Evolutionary conservation across 2,113 vertebrate genomes (phyloP).

Genomic region (Rhineura floridana): DNA sequence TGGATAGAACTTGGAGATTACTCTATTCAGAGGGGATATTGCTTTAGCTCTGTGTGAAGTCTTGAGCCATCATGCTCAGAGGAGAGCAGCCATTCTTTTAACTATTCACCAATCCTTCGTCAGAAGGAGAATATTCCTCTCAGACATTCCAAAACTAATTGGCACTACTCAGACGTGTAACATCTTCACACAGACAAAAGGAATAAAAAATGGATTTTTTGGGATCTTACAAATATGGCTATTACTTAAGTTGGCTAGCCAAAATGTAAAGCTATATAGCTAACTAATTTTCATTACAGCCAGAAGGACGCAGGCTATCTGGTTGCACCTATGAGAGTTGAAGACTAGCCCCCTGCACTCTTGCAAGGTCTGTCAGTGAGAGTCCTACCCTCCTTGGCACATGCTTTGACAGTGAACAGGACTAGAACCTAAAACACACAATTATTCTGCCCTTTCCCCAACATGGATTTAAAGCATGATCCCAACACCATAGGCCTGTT

Average conservation of each 20-base stretch:
- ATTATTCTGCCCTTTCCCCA: too few relatives aligned
- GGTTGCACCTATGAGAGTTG: not conserved
- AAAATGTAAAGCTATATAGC: not conserved
- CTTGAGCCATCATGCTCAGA: not conserved
- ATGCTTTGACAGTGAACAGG: not conserved
- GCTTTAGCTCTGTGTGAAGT: not conserved
- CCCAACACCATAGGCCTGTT: not conserved
- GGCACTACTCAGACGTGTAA: not conserved
- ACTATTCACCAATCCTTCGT: not conserved
- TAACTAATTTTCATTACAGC: not conserved
- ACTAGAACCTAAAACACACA: not conserved
- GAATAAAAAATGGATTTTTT: not conserved
- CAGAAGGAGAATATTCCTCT: not conserved
- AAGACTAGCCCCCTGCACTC: not conserved
- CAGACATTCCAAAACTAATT: not conserved
- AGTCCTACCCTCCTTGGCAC: not conserved
- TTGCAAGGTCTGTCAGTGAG: not conserved
- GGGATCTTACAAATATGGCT: not conserved
- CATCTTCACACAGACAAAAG: not conserved
- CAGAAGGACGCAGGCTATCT: not conserved
- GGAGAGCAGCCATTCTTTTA: not conserved
- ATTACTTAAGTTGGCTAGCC: not conserved
- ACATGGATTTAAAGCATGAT: not conserved
- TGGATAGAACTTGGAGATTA: not conserved
- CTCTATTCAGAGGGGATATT: not conserved